Percentiles rank a stretch among this genome's conserved stretches.
phyloP scores from a whole-genome alignment of 2,113 vertebrate species.

The Atherinomorus stipes region DNA sequence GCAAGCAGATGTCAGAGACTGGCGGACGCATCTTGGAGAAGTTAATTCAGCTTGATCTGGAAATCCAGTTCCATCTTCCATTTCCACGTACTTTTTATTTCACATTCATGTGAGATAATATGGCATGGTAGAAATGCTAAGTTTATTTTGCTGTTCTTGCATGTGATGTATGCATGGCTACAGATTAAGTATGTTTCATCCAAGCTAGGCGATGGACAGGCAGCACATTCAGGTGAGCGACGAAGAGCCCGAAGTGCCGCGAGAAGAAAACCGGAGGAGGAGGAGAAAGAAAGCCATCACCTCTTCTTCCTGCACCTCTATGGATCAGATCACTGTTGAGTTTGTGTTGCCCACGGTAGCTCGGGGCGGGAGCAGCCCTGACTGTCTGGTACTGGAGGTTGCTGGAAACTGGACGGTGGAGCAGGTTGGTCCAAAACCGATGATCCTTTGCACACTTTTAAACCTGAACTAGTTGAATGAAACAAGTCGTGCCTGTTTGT shows the following conservation, averaged over 20 bases:
- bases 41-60: too few relatives aligned
- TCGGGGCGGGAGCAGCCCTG: constrained; percentile 80
- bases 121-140: too few relatives aligned
- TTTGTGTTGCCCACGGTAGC: constrained; percentile 90
- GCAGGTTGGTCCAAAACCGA: constrained; percentile 80
- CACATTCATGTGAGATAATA: too few relatives aligned
- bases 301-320: constrained; percentile 76
- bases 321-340: constrained; percentile 92
- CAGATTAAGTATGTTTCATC: neutral
- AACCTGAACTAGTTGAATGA: neutral
- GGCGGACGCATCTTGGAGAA: too few relatives aligned
- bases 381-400: constrained; percentile 87
- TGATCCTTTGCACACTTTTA: neutral
- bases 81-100: too few relatives aligned
- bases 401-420: constrained; percentile 94
- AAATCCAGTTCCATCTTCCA: too few relatives aligned
- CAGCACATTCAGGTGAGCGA: constrained; percentile 72
- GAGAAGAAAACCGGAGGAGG: constrained; percentile 88
- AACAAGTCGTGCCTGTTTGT: neutral
- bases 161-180: neutral
- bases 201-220: constrained; percentile 87
- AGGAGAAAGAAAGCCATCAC: constrained; percentile 92
- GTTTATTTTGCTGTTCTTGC: too few relatives aligned
- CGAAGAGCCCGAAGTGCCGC: constrained; percentile 87
- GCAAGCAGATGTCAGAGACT: too few relatives aligned